phyloP scores from a whole-genome alignment of 2,888 invertebrate species.

The Poecilus cupreus region DNA sequence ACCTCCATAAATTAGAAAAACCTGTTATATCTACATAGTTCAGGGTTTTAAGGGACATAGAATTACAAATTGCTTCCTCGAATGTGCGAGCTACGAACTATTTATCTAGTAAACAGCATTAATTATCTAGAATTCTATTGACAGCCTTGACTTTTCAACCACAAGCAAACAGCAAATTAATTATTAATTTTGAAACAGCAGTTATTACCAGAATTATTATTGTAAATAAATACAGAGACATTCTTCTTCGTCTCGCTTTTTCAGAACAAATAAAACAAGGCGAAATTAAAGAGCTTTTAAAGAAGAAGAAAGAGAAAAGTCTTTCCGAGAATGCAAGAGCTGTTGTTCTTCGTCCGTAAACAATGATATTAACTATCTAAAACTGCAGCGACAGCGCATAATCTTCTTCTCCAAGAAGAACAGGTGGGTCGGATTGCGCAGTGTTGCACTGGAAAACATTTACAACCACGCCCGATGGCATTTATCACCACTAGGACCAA shows the following conservation, averaged over 20 bases:
- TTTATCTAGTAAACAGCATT: conserved; percentile 5
- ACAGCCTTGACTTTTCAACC: neutral
- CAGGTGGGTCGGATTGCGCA: conserved; percentile 41
- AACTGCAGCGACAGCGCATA: neutral
- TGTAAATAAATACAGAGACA: neutral
- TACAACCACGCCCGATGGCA: conserved; percentile 52
- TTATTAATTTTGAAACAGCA: too few relatives aligned
- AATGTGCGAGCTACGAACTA: neutral
- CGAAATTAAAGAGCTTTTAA: conserved; percentile 4
- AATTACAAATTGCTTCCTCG: neutral
- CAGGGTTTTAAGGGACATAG: too few relatives aligned
- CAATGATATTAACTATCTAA: neutral
- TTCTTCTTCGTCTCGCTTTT: neutral
- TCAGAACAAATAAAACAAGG: neutral
- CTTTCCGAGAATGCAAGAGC: neutral
- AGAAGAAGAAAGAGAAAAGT: neutral
- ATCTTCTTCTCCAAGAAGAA: neutral
- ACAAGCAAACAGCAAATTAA: neutral
- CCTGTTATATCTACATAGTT: too few relatives aligned
- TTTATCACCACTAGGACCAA: conserved; percentile 46
- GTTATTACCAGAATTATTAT: too few relatives aligned
- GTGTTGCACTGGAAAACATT: conserved; percentile 40
- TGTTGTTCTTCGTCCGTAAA: neutral
- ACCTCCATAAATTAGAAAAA: too few relatives aligned
- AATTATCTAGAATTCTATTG: neutral